Evolutionary conservation across 2,888 invertebrate species (phyloP).

Genomic region (Drosophila bunnanda): DNA sequence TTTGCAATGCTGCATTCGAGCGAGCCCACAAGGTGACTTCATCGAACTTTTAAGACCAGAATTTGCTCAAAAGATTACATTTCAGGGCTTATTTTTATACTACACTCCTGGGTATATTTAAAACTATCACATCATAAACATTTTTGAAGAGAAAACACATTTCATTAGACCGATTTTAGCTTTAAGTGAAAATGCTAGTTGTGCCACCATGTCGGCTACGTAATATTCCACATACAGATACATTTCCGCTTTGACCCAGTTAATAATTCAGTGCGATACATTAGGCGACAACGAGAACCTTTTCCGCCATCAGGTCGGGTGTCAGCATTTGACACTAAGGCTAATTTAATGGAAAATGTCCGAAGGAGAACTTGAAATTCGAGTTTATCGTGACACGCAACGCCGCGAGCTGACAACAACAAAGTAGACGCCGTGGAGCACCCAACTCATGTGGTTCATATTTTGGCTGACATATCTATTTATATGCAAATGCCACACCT

Average conservation of each 20-base stretch:
- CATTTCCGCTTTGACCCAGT: constrained; percentile 48
- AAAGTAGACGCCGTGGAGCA: constrained; percentile 10
- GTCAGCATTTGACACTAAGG: constrained; percentile 59
- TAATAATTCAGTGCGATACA: constrained; percentile 66
- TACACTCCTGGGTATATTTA: neutral
- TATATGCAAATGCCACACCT: constrained; percentile 73
- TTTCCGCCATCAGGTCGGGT: constrained; percentile 38
- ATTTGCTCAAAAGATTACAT: neutral
- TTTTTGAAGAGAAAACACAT: neutral
- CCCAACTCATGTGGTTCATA: constrained; percentile 59
- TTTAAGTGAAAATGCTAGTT: neutral
- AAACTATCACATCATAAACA: too few relatives aligned
- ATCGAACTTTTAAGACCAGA: neutral
- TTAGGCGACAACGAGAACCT: constrained; percentile 42
- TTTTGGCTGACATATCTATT: constrained; percentile 75
- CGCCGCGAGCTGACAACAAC: constrained; percentile 33
- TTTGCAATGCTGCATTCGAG: neutral
- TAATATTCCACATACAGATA: constrained; percentile 32
- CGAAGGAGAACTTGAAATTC: constrained; percentile 28
- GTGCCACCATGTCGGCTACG: constrained; percentile 15
- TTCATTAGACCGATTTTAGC: neutral
- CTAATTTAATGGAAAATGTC: constrained; percentile 71
- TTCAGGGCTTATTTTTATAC: neutral
- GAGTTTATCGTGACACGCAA: constrained; percentile 51
- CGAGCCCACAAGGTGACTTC: neutral